phyloP scores from a whole-genome alignment of 2,888 invertebrate species.

The Zygogramma bicolorata region DNA sequence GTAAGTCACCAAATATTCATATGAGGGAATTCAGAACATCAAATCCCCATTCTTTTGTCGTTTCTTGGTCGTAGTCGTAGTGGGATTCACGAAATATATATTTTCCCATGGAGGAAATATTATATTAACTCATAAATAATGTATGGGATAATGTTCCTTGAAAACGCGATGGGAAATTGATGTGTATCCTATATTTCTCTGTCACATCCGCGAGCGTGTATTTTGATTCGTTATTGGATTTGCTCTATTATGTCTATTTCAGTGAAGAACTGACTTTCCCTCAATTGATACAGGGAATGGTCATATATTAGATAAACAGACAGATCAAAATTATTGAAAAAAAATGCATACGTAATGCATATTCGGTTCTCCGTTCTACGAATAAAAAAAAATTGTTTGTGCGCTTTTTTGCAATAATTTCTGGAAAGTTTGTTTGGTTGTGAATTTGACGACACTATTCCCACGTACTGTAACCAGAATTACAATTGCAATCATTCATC shows the following conservation, averaged over 20 bases:
- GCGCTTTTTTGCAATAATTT: too few relatives aligned
- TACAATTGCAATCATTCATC: too few relatives aligned
- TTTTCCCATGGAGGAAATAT: conserved; percentile 20
- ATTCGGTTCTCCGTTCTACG: too few relatives aligned
- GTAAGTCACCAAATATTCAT: not conserved
- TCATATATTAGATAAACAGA: too few relatives aligned
- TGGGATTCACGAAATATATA: conserved; percentile 13
- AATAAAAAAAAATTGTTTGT: too few relatives aligned
- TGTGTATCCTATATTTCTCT: conserved; percentile 26
- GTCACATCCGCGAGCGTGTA: conserved; percentile 11
- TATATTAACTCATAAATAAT: conserved; percentile 33
- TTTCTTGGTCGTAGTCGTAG: not conserved
- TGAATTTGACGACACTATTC: too few relatives aligned
- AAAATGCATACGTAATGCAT: too few relatives aligned
- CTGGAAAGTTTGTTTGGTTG: too few relatives aligned
- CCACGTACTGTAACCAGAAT: too few relatives aligned
- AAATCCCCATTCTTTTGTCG: conserved; percentile 14
- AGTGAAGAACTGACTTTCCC: not conserved
- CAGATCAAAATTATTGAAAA: too few relatives aligned
- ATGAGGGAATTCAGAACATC: not conserved
- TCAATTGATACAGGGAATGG: not conserved
- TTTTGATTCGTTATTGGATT: conserved; percentile 20
- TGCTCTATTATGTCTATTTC: not conserved
- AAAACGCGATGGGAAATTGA: conserved; percentile 26
- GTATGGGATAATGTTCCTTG: conserved; percentile 24